phyloP scores from a whole-genome alignment of 1,140 invertebrate species.

The Lasioglossum baleicum region DNA sequence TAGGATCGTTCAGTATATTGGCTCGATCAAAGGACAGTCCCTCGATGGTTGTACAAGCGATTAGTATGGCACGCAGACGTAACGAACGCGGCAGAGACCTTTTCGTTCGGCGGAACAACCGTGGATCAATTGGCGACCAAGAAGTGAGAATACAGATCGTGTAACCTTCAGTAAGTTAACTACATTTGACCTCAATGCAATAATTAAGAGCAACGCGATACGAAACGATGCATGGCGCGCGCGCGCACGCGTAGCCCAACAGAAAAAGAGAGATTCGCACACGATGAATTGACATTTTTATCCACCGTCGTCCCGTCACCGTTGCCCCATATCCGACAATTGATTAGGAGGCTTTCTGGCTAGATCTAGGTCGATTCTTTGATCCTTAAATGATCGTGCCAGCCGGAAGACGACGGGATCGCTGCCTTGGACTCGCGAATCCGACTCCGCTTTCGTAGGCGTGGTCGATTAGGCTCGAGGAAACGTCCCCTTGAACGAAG shows the following conservation, averaged over 20 bases:
- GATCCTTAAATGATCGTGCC: neutral
- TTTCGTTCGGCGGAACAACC: slow-evolving; percentile 21
- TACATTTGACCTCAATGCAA: slow-evolving; percentile 72
- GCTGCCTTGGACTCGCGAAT: neutral
- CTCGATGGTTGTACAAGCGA: too few relatives aligned
- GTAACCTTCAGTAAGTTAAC: slow-evolving; percentile 66
- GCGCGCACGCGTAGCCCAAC: neutral
- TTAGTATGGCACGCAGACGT: neutral
- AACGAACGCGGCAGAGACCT: slow-evolving; percentile 10
- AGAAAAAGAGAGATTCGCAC: slow-evolving; percentile 30
- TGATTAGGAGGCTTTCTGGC: slow-evolving; percentile 37
- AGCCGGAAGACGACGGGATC: neutral
- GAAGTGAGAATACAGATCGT: slow-evolving; percentile 47
- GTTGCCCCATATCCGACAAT: slow-evolving; percentile 55
- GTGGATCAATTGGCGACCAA: slow-evolving; percentile 37
- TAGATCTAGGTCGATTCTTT: slow-evolving; percentile 34
- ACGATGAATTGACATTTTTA: slow-evolving; percentile 55
- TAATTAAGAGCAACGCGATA: slow-evolving; percentile 72
- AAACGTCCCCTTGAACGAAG: neutral
- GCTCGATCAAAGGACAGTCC: too few relatives aligned
- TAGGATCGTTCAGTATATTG: too few relatives aligned
- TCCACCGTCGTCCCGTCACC: neutral
- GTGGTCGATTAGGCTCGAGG: neutral
- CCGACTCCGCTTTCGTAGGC: neutral
- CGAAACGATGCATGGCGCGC: neutral